Evolutionary conservation across 2,113 vertebrate genomes (phyloP), one percentile per base, ranked within the genome.

Genomic region (Bombycilla garrulus): DNA sequence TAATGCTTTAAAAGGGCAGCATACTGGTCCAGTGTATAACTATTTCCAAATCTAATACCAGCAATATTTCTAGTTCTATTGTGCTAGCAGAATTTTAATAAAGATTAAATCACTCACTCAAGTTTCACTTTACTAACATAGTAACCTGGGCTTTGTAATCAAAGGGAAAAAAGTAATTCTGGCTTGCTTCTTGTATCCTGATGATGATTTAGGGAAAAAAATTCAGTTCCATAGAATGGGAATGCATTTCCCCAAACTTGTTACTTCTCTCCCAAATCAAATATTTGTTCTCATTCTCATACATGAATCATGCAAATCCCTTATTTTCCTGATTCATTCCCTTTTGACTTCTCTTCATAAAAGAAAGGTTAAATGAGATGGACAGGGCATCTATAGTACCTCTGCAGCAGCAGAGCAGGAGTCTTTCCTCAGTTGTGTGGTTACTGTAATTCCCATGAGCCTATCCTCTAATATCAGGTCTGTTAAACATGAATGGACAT

Each of bases 241-340:
- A 93, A 74, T 61, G 8, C 45, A 81, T 95, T 95, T 96, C 74
- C 65, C 40, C 81, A 95, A 51, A 67, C 26, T 84, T 91, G n/a
- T 88, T 95, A 83, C 61, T 60, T 92, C 18, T 65, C 73, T 94
- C 56, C 54, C n/a, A 93, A 86, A 95, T 61, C 44, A 92, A 90
- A 82, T 18, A 4, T 58, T 86, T 92, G 4, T 90, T 77, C 35
- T 54, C 22, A 22, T 84, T 86, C 85, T 79, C 38, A 61, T 60
- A 23, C 50, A 36, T 9, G 21, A 93, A 73, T 70, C 80, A 76
- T 62, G 45, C 18, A 91, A 91, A 74, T 62, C 28, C 50, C 51
- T 77, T 74, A 7, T 70, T 86, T 90, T 91, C 79, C 73, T 48
- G 47, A 66, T 70, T 64, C 20, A 93, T 67, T 85, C 47, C 35